Conservation (phyloP, 2,888 invertebrate species). For the Galeruca laticollis region DNA sequence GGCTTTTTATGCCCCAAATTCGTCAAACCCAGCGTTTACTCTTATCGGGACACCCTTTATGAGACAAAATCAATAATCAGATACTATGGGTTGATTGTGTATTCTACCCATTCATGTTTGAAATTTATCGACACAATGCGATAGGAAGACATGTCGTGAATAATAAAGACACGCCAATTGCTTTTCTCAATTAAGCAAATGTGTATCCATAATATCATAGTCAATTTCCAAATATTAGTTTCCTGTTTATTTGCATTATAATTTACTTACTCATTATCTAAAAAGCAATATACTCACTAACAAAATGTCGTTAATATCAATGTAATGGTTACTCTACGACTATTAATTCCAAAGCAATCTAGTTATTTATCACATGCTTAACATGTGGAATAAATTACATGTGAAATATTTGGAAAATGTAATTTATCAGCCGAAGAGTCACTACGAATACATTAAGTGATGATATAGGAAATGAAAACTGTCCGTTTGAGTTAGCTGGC, state of each 20-base stretch:
- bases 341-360: no score
- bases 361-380: no score
- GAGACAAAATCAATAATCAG: no score
- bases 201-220: background rate
- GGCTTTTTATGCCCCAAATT: no score
- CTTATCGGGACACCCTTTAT: no score
- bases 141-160: background rate
- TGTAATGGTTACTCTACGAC: background rate
- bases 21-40: no score
- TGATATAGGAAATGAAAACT: no score
- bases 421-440: no score
- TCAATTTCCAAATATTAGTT: background rate
- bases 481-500: no score
- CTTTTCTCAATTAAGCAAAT: conserved; percentile 4
- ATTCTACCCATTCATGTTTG: background rate
- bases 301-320: background rate
- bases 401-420: background rate
- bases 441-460: no score
- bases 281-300: background rate
- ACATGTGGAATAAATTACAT: background rate
- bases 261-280: background rate
- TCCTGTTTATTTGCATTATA: background rate
- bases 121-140: background rate
- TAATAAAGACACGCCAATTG: background rate
- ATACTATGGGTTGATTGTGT: background rate